A percentile compares a stretch with the other conserved stretches of the same genome.
These are phyloP conservation scores for Cricetomys ansorgei DNA, from an alignment of 2,113 vertebrate genomes.

Conservation along the genomic window DNA sequence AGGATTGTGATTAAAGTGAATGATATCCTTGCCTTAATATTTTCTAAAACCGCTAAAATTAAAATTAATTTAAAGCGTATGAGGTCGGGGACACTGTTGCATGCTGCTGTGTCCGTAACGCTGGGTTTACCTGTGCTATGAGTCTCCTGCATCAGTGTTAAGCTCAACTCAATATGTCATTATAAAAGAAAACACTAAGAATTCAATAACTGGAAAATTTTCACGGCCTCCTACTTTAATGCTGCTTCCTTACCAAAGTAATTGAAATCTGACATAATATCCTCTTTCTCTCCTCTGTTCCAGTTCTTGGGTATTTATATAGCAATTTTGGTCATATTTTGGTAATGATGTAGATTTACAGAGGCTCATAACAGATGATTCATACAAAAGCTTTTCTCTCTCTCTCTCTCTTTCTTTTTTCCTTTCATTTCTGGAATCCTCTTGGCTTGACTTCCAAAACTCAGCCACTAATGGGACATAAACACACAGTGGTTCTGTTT, in stretches of 20 bases:
- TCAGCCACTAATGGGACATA: constrained; percentile 85
- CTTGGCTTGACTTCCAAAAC: constrained; percentile 80
- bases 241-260: constrained; percentile 68
- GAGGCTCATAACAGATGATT: constrained; percentile 85
- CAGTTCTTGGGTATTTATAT: constrained; percentile 78
- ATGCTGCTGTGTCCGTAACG: constrained; percentile 24
- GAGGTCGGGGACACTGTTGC: background rate
- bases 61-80: constrained; percentile 63
- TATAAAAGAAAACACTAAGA: background rate
- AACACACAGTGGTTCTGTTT: constrained; percentile 84
- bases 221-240: constrained; percentile 41
- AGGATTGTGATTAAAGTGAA: constrained; percentile 24
- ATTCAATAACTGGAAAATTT: constrained; percentile 66
- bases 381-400: constrained; percentile 75
- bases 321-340: constrained; percentile 86
- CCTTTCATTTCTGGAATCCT: constrained; percentile 77
- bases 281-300: constrained; percentile 75
- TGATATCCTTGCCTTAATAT: background rate
- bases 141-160: constrained; percentile 59
- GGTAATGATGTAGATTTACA: constrained; percentile 85
- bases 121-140: background rate
- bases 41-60: constrained; percentile 3
- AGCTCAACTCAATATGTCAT: constrained; percentile 37
- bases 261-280: constrained; percentile 83
- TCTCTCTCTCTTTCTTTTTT: background rate